phyloP scores from a whole-genome alignment of 2,888 invertebrate genomes.

The Scaptomyza caliginosa region DNA sequence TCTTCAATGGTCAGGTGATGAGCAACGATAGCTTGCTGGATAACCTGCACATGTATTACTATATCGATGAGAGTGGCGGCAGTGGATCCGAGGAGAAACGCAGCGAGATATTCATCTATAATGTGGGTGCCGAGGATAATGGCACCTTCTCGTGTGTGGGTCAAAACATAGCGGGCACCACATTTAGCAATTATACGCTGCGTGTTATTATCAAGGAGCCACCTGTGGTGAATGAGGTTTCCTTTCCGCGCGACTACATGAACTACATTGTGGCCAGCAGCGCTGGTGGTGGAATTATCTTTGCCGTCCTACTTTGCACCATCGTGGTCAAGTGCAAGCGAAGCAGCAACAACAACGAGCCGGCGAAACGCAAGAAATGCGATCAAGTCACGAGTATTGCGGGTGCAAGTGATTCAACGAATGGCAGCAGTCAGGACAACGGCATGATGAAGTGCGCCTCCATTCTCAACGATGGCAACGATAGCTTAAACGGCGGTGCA shows the following conservation, averaged over 20 bases:
- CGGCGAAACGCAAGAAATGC: conserved; percentile 86
- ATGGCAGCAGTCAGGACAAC: conserved; percentile 84
- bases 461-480: conserved; percentile 82
- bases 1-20: conserved; percentile 91
- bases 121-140: conserved; percentile 91
- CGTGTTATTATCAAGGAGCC: conserved; percentile 90
- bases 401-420: conserved; percentile 62
- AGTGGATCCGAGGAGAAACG: conserved; percentile 88
- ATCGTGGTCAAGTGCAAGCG: conserved; percentile 86
- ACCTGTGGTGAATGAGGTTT: conserved; percentile 88
- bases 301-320: conserved; percentile 88
- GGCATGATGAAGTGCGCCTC: conserved; percentile 85
- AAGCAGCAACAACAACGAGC: conserved; percentile 65
- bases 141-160: conserved; percentile 94
- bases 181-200: conserved; percentile 92
- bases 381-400: conserved; percentile 85
- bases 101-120: conserved; percentile 91
- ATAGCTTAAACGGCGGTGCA: conserved; percentile 68
- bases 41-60: conserved; percentile 89
- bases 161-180: conserved; percentile 92
- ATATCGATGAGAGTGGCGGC: conserved; percentile 89
- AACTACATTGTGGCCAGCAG: conserved; percentile 88
- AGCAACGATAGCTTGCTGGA: conserved; percentile 90
- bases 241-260: conserved; percentile 89
- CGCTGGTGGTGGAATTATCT: conserved; percentile 87